Base-by-base conservation (phyloP, 2,888 invertebrate genomes). In the Penaeus monodon region DNA sequence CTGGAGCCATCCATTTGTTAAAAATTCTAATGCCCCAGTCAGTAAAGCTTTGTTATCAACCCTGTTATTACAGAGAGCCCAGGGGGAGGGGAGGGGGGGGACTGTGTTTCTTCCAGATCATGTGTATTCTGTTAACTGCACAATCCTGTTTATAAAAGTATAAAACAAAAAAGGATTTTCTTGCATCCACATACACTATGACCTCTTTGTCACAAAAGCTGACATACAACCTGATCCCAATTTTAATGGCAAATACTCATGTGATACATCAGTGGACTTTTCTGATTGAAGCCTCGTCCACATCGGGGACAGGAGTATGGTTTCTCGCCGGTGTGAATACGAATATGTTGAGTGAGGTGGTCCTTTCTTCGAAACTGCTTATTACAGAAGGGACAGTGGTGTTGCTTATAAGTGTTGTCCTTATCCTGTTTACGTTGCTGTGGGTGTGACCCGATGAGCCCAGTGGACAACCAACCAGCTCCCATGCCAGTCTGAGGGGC, bases 311-410 rank as follows among this genome's bases (percentile, higher is more conserved):
- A 89, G 27, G 74, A 49, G 81, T 89, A 89, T 10, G 88, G 88
- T 65, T 86, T 88, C 76, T 88, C 88, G 49, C 88, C 88, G 22
- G 88, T 88, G 83, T 88, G 88, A 68, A 89, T 84, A n/a, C 88
- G 81, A 29, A 89, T 81, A 74, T 89, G 88, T 65, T 89, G 88
- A 27, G 80, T 83, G n/a, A 89, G 88, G 81, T 89, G 86, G 81
- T 89, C 86, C 68, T 85, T 83, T 29, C 86, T 80, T 49, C 81
- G 86, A 49, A 89, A 89, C 65, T 79, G 83, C 65, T 89, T 89
- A 57, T 66, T 77, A 77, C 88, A 89, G 84, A 76, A 86, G 38
- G 76, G 84, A 38, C 88, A 89, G 65, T 82, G 78, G 83, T 88
- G 85, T 24, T 79, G 78, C 79, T 88, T 88, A n/a, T 49, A 22